Evolutionary conservation across 2,113 vertebrate genomes (phyloP).

Genomic region (Peromyscus maniculatus): DNA sequence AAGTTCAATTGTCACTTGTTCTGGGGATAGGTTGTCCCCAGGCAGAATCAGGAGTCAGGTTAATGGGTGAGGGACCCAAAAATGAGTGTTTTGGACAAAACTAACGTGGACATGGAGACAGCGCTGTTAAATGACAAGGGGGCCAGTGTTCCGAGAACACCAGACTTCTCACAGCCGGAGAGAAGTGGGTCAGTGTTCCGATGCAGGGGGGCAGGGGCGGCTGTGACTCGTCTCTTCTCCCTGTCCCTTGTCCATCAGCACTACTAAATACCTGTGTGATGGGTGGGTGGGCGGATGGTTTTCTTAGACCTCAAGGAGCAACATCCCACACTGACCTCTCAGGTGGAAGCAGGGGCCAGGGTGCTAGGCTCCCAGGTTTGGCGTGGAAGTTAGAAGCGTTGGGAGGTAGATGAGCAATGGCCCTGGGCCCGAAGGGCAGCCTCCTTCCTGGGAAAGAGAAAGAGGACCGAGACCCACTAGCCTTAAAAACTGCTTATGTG

Average conservation of each 20-base stretch:
- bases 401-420: background rate
- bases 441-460: background rate
- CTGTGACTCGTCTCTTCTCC: rapidly evolving
- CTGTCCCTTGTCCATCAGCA: too few relatives aligned
- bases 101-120: rapidly evolving
- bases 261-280: too few relatives aligned
- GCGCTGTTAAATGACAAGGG: rapidly evolving
- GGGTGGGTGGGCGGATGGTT: too few relatives aligned
- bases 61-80: background rate
- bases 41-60: background rate
- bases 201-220: background rate
- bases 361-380: background rate
- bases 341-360: background rate
- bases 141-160: rapidly evolving
- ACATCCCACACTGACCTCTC: background rate
- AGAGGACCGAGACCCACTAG: rapidly evolving
- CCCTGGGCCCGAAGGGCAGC: background rate
- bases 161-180: rapidly evolving
- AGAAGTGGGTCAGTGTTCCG: rapidly evolving
- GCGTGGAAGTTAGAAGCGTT: background rate
- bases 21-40: background rate
- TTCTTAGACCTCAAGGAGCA: background rate
- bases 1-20: background rate
- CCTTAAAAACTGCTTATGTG: too few relatives aligned
- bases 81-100: background rate